phyloP scores from a whole-genome alignment of 2,113 vertebrate genomes.

The Butorides virescens region DNA sequence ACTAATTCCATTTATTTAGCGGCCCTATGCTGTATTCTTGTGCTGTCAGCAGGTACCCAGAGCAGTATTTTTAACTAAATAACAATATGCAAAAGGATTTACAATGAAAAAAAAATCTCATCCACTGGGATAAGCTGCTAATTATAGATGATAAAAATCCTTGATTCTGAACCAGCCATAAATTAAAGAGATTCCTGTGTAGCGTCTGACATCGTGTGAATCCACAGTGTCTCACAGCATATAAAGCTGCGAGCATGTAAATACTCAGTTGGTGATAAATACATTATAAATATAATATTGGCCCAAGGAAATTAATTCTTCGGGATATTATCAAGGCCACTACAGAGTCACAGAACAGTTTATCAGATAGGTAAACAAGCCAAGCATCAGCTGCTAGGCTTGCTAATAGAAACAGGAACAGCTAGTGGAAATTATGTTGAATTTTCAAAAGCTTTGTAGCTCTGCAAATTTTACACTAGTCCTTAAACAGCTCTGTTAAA shows the following conservation, averaged over 20 bases:
- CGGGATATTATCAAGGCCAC: background rate
- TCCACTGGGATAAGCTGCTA: background rate
- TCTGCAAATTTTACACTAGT: background rate
- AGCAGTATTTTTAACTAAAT: constrained; percentile 13
- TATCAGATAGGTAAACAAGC: background rate
- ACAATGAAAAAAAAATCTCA: background rate
- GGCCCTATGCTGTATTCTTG: background rate
- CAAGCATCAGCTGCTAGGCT: background rate
- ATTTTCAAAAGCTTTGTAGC: background rate
- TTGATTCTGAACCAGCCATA: background rate
- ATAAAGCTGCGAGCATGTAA: background rate
- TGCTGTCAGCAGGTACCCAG: background rate
- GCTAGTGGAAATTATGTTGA: background rate
- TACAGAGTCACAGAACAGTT: background rate
- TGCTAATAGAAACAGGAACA: background rate
- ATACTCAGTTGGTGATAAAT: background rate
- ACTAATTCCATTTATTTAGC: background rate
- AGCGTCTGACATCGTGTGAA: background rate
- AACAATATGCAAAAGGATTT: background rate
- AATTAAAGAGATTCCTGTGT: background rate
- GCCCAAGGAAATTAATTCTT: background rate
- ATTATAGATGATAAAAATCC: constrained; percentile 2
- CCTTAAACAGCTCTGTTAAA: background rate
- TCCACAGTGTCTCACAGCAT: background rate
- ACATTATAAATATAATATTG: background rate